Conservation (phyloP, 2,113 vertebrate genomes). For the Motacilla tschutschensis region DNA sequence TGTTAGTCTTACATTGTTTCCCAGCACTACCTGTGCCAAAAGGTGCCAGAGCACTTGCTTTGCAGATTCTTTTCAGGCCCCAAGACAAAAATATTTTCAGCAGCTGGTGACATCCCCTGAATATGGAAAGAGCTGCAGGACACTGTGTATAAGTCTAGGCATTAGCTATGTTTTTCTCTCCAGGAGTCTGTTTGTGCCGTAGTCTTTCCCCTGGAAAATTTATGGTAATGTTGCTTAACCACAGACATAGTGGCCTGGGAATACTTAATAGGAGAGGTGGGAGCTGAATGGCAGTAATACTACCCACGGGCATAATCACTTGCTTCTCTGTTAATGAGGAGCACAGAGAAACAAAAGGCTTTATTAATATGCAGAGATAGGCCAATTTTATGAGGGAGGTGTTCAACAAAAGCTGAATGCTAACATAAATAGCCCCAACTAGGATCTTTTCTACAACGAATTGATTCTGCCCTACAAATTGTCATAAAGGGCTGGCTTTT, state of each 20-base stretch:
- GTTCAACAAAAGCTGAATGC: neutral
- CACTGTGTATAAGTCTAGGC: neutral
- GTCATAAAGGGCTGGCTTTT: neutral
- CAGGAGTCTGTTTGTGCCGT: neutral
- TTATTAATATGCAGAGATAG: neutral
- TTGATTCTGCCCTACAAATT: neutral
- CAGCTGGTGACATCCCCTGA: neutral
- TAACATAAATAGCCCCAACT: neutral
- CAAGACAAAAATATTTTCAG: neutral
- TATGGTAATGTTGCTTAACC: neutral
- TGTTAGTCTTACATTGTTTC: neutral
- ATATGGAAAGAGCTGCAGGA: neutral
- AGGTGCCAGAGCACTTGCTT: neutral
- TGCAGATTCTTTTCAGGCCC: neutral
- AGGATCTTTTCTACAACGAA: neutral
- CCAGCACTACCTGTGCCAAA: neutral
- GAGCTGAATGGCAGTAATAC: neutral
- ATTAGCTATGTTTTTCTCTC: neutral
- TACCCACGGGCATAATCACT: neutral
- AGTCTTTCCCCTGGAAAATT: neutral
- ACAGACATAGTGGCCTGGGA: neutral
- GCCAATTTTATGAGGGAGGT: neutral
- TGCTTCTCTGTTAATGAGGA: neutral
- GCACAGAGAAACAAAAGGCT: neutral
- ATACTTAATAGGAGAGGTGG: neutral